Conservation (phyloP, 1,140 invertebrate species). For the Akabosia matsudoensis region DNA sequence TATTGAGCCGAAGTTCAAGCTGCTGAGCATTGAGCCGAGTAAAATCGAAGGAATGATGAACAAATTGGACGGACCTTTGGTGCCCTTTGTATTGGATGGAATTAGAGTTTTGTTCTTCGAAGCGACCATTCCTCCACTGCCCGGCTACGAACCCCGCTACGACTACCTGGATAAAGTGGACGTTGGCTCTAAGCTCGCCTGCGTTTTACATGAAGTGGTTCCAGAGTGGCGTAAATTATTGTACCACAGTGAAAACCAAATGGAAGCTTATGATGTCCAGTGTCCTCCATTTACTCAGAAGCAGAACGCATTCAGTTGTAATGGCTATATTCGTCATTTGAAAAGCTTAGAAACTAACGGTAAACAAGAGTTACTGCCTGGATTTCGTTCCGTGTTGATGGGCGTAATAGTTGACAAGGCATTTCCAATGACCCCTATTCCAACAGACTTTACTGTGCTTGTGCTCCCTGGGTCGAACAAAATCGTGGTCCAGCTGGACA, state of each 20-base stretch:
- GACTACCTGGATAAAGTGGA: background rate
- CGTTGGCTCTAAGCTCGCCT: background rate
- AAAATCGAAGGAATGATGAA: background rate
- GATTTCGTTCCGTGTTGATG: background rate
- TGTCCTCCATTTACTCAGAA: background rate
- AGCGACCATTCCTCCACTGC: background rate
- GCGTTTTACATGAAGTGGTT: background rate
- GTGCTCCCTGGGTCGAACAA: background rate
- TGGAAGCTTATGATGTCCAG: background rate
- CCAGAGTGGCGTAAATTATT: too few species aligned
- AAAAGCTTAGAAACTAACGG: background rate
- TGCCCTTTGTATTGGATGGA: slow-evolving; percentile 6
- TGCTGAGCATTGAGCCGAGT: background rate
- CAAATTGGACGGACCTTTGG: background rate
- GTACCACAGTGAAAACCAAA: too few species aligned
- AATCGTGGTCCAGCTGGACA: background rate
- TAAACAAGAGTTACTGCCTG: background rate
- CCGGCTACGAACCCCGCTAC: background rate
- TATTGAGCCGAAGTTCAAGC: background rate
- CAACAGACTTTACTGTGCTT: background rate
- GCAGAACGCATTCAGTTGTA: background rate
- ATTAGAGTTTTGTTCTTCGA: background rate
- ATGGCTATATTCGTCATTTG: background rate
- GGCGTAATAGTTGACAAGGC: background rate
- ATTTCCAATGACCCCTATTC: background rate